Conservation (phyloP, 1,140 invertebrate species). For the Drosophila bifasciata region DNA sequence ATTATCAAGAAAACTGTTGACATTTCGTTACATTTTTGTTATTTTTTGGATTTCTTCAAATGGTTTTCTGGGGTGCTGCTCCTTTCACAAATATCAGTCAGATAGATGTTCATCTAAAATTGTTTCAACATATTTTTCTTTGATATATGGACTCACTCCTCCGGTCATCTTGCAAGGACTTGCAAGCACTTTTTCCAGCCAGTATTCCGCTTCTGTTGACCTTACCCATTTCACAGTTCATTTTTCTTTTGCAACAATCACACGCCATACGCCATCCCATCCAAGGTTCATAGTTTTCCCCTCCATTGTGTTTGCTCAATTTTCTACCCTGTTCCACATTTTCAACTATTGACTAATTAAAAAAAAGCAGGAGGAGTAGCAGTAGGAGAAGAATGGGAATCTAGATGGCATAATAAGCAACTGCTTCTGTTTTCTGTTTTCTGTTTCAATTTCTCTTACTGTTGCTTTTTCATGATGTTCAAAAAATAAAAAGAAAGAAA, state of each 20-base stretch:
- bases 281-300: conserved; percentile 17
- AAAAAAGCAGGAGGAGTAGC: conserved; percentile 40
- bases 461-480: conserved; percentile 25
- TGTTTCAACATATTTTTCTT: too few relatives aligned
- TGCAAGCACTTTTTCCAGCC: not conserved
- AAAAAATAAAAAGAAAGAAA: conserved; percentile 25
- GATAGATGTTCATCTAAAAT: too few relatives aligned
- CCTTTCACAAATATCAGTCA: too few relatives aligned
- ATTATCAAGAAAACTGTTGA: too few relatives aligned
- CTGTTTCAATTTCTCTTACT: conserved; percentile 17
- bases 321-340: conserved; percentile 38
- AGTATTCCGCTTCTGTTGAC: conserved; percentile 24
- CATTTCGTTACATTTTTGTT: too few relatives aligned
- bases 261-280: too few relatives aligned
- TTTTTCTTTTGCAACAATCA: conserved; percentile 41
- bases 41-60: too few relatives aligned
- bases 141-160: too few relatives aligned
- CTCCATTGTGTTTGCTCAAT: conserved; percentile 25
- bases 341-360: conserved; percentile 79
- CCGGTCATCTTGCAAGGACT: conserved; percentile 11
- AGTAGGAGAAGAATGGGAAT: conserved; percentile 37
- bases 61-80: too few relatives aligned
- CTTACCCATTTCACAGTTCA: conserved; percentile 60
- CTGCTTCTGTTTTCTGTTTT: conserved; percentile 50
- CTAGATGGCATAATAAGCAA: conserved; percentile 78